A percentile compares a stretch with the other conserved stretches of the same genome.
Evolutionary conservation across 2,888 invertebrate species (phyloP).

Genomic region (Itoplectis maculator): DNA sequence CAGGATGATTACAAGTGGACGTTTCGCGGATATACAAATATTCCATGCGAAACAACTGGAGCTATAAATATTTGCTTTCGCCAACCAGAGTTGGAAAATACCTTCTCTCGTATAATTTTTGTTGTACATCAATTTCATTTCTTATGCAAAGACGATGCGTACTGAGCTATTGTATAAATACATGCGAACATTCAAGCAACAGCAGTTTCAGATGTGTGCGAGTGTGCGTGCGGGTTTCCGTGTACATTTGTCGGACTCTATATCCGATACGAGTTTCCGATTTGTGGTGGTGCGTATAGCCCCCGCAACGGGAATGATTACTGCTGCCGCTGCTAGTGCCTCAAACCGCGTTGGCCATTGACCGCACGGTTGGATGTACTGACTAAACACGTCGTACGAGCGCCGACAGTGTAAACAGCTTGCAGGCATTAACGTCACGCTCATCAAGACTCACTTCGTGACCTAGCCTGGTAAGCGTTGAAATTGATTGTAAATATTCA

Average conservation of each 20-base stretch:
- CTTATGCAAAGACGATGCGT: background rate
- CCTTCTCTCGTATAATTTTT: conserved; percentile 4
- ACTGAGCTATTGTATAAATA: background rate
- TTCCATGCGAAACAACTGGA: conserved; percentile 1
- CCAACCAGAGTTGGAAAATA: background rate
- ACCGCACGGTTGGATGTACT: conserved; percentile 38
- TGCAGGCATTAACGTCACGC: conserved; percentile 27
- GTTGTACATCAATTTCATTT: background rate
- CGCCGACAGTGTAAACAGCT: conserved; percentile 35
- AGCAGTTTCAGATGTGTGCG: background rate
- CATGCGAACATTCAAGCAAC: background rate
- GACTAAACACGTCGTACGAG: conserved; percentile 11
- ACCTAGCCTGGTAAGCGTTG: background rate
- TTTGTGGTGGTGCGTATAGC: conserved; percentile 23
- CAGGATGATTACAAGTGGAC: conserved; percentile 57
- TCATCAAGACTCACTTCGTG: background rate
- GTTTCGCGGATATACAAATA: background rate
- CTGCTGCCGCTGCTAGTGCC: conserved; percentile 18
- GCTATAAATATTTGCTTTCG: background rate
- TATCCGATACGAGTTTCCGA: conserved; percentile 54
- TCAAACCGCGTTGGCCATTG: conserved; percentile 39
- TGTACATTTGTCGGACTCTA: conserved; percentile 36
- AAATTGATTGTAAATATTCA: background rate
- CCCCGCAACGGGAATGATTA: conserved; percentile 43
- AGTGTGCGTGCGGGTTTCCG: background rate